These are phyloP conservation scores for Antigone vipio DNA, from an alignment of 2,113 vertebrate species.

Conservation along the genomic window DNA sequence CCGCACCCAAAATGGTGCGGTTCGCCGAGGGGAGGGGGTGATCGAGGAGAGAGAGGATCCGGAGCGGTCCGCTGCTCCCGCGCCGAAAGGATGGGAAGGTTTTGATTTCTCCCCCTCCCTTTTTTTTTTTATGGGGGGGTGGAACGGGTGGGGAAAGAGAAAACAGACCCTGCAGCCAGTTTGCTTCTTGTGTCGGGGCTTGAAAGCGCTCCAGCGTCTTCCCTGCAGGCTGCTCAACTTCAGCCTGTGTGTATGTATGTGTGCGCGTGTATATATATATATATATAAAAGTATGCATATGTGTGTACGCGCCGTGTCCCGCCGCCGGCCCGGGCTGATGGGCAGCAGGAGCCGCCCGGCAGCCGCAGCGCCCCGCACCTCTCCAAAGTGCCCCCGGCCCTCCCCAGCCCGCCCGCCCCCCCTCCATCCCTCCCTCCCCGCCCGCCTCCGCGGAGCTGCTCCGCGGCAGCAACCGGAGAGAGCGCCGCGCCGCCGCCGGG, in stretches of 20 bases:
- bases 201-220: background rate
- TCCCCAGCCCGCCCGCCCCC: background rate
- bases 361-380: background rate
- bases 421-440: background rate
- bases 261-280: background rate
- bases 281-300: background rate
- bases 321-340: background rate
- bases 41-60: slow-evolving; percentile 72
- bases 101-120: slow-evolving; percentile 6
- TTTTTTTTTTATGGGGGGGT: background rate
- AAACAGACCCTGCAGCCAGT: background rate
- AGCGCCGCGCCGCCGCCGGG: background rate
- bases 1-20: slow-evolving; percentile 76
- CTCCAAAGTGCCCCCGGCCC: background rate
- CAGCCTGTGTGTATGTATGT: background rate
- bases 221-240: background rate
- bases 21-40: slow-evolving; percentile 58
- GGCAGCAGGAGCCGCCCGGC: background rate
- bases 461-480: background rate
- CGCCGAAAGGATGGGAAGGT: slow-evolving; percentile 49
- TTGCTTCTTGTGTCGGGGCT: background rate
- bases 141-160: background rate
- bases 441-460: slow-evolving; percentile 7
- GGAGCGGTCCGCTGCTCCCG: slow-evolving; percentile 47
- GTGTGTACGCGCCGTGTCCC: background rate